Base-by-base conservation (phyloP, 2,113 vertebrate genomes). In the Syngnathus typhle region DNA sequence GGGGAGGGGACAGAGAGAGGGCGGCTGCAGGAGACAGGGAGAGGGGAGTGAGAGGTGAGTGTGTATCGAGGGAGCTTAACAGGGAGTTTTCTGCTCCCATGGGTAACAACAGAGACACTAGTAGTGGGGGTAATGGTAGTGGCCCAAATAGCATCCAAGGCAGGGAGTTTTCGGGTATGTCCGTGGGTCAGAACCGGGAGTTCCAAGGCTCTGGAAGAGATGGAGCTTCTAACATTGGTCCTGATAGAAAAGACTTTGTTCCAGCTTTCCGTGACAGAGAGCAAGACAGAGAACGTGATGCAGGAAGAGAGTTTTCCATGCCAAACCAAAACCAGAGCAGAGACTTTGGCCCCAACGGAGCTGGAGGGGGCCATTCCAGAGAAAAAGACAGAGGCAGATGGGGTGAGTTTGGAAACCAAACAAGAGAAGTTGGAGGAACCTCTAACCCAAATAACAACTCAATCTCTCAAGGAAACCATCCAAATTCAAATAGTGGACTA, bases 321-420 rank as follows among this genome's bases (percentile, higher is more conserved):
- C 74, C 83, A 68, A 91, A 85, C 77, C 89, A 90, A 86, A 90
- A 88, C 71, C 91, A 91, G 81, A 83, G 52, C 47, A 82, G 91
- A 76, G 91, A 92, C 55, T 92, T 91, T 76, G 85, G 84, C 60
- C 76, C 90, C 64, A 87, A 83, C 55, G 84, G 84, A 75, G 76
- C 84, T 55, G 72, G 78, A 49, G 87, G 85, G 38, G 87, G 85
- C 6, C 89, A 89, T 79, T 69, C 85, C 32, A 88, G 89, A 79
- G 90, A 92, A 70, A 91, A 92, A 82, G 91, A 92, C 72, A 83
- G 85, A n/a, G 85, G 83, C 61, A 82, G 91, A 71, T 92, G 91
- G 91, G 84, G 82, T n/a, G 91, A 92, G 77, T 90, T 90, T 85
- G 85, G 88, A 44, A 82, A 86, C 36, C 91, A 90, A 69, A 75